A percentile compares a stretch with the other conserved stretches of the same genome.
These are phyloP conservation scores for Peucedramus taeniatus DNA, from an alignment of 2,113 vertebrate genomes.

Conservation along the genomic window DNA sequence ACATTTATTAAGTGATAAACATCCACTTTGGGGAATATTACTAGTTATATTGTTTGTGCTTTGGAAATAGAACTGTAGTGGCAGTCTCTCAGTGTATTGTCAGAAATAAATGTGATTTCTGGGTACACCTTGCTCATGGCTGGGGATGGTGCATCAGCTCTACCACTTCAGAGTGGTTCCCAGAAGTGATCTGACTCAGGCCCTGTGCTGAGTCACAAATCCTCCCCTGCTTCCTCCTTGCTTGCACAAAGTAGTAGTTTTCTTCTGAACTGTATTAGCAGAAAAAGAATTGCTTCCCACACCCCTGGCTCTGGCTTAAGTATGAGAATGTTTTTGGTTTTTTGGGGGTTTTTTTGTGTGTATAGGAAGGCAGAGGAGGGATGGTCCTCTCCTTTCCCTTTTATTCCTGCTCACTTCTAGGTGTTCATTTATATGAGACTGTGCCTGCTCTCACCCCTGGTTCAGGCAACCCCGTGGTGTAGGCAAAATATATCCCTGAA, in stretches of 20 bases:
- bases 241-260: background rate
- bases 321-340: background rate
- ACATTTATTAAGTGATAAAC: background rate
- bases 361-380: background rate
- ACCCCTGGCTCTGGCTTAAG: background rate
- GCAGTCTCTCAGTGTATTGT: background rate
- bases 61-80: background rate
- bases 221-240: constrained; percentile 2
- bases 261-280: background rate
- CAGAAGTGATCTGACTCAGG: constrained; percentile 37
- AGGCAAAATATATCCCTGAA: background rate
- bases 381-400: background rate
- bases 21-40: background rate
- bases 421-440: background rate
- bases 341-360: background rate
- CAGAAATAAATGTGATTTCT: background rate
- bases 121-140: background rate
- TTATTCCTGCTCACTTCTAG: background rate
- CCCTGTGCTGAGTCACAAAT: constrained; percentile 23
- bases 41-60: background rate
- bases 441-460: background rate
- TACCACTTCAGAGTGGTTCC: background rate
- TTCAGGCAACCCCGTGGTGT: fast-evolving
- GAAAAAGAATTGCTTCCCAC: background rate
- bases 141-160: background rate